These are phyloP conservation scores for Drosophila austrosaltans DNA, from an alignment of 2,888 invertebrate genomes.

Conservation along the genomic window DNA sequence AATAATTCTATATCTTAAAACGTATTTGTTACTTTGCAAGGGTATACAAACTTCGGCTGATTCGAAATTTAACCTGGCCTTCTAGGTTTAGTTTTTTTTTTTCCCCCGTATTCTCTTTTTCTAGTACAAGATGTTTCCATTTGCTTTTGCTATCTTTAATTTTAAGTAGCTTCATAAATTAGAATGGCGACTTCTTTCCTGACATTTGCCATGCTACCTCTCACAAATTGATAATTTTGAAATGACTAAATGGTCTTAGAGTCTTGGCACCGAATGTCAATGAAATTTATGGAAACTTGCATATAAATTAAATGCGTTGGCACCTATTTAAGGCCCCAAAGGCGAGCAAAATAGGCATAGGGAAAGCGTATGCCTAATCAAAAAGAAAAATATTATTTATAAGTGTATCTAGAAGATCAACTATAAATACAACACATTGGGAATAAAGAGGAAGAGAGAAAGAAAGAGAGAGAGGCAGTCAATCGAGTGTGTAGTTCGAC, in stretches of 20 bases:
- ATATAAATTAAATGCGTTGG: slow-evolving; percentile 50
- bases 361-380: slow-evolving; percentile 36
- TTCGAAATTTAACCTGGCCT: too few species aligned
- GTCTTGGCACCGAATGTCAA: slow-evolving; percentile 19
- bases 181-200: slow-evolving; percentile 6
- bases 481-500: not conserved
- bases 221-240: slow-evolving; percentile 19
- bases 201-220: slow-evolving; percentile 15
- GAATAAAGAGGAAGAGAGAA: not conserved
- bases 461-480: not conserved
- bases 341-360: slow-evolving; percentile 2
- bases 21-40: too few species aligned
- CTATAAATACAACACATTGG: slow-evolving; percentile 40
- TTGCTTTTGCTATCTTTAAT: slow-evolving; percentile 12
- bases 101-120: not conserved
- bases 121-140: slow-evolving; percentile 7
- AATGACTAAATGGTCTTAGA: slow-evolving; percentile 19
- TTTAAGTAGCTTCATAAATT: slow-evolving; percentile 24
- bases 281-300: slow-evolving; percentile 38
- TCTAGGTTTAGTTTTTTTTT: not conserved
- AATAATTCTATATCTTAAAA: too few species aligned
- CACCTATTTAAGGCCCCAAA: slow-evolving; percentile 26
- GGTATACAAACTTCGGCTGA: too few species aligned
- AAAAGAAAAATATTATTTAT: slow-evolving; percentile 55
- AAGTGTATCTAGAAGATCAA: slow-evolving; percentile 13